Evolutionary conservation across 1,140 invertebrate genomes (phyloP).

Genomic region (Phthorimaea operculella): DNA sequence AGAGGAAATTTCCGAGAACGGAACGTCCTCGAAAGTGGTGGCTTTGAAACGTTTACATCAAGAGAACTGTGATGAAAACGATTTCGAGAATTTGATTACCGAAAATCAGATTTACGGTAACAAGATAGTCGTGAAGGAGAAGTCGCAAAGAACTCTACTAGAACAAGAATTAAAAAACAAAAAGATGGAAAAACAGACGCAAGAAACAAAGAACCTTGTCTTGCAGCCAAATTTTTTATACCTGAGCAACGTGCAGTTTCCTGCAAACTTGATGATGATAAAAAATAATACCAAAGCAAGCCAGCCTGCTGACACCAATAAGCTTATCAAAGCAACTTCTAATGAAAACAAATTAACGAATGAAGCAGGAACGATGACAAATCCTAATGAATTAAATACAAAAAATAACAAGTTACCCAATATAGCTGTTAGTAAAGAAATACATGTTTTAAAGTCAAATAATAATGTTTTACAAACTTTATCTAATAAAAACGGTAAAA

Average conservation of each 20-base stretch:
- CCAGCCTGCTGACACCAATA: conserved; percentile 24
- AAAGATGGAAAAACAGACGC: conserved; percentile 32
- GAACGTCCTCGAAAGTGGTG: conserved; percentile 55
- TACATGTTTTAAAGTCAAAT: conserved; percentile 39
- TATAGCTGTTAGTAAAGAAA: conserved; percentile 32
- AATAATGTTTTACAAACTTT: conserved; percentile 42
- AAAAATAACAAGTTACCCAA: conserved; percentile 21
- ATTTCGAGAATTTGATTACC: conserved; percentile 66
- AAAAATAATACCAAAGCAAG: conserved; percentile 42
- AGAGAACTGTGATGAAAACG: conserved; percentile 62
- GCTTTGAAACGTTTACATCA: conserved; percentile 59
- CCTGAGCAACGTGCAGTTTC: conserved; percentile 58
- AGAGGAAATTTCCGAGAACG: conserved; percentile 39
- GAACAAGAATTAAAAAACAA: conserved; percentile 53
- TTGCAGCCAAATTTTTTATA: conserved; percentile 60
- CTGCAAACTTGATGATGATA: conserved; percentile 55
- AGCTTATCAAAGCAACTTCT: conserved; percentile 21
- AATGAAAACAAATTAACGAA: conserved; percentile 30
- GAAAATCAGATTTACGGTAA: conserved; percentile 68
- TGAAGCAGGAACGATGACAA: conserved; percentile 22
- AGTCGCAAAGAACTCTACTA: conserved; percentile 54
- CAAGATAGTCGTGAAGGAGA: conserved; percentile 68
- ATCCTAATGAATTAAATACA: conserved; percentile 10
- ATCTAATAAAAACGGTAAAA: conserved; percentile 39
- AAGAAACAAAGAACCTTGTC: conserved; percentile 37